phyloP scores from a whole-genome alignment of 2,888 invertebrate species.

The Noctuana brunneofusca region DNA sequence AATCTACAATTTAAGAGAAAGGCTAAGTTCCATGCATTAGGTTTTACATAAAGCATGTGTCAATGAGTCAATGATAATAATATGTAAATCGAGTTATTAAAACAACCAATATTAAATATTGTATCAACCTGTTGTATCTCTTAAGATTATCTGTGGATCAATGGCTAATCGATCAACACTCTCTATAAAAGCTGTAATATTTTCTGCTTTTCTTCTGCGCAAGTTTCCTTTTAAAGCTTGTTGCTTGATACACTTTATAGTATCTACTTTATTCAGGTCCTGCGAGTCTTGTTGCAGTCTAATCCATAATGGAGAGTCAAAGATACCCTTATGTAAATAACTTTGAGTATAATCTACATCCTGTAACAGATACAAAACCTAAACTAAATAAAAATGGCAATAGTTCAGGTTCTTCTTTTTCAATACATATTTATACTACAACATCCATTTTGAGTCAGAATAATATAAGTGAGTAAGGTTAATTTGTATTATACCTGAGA shows the following conservation, averaged over 20 bases:
- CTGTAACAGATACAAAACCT: constrained; percentile 54
- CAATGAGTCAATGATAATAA: too few species aligned
- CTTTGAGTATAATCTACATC: constrained; percentile 70
- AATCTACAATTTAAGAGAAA: too few species aligned
- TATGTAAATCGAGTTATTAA: too few species aligned
- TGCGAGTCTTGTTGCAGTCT: constrained; percentile 59
- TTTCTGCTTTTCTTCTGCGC: constrained; percentile 65
- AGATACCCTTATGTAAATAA: constrained; percentile 56
- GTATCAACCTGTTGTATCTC: constrained; percentile 63
- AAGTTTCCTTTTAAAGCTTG: constrained; percentile 63
- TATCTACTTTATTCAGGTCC: constrained; percentile 55
- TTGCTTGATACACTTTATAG: constrained; percentile 66
- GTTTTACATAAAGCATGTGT: too few species aligned
- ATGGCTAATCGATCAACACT: constrained; percentile 69
- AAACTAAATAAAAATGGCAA: too few species aligned
- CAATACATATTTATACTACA: too few species aligned
- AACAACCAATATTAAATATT: too few species aligned
- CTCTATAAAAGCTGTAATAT: constrained; percentile 68
- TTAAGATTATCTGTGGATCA: constrained; percentile 68
- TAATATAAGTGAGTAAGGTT: too few species aligned
- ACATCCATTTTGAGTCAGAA: too few species aligned
- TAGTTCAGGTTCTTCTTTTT: too few species aligned
- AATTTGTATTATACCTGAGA: constrained; percentile 62
- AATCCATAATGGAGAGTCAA: constrained; percentile 68
- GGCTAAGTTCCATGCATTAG: too few species aligned